Base-by-base conservation (phyloP, 2,113 vertebrate genomes). In the Thinocorus orbignyianus region DNA sequence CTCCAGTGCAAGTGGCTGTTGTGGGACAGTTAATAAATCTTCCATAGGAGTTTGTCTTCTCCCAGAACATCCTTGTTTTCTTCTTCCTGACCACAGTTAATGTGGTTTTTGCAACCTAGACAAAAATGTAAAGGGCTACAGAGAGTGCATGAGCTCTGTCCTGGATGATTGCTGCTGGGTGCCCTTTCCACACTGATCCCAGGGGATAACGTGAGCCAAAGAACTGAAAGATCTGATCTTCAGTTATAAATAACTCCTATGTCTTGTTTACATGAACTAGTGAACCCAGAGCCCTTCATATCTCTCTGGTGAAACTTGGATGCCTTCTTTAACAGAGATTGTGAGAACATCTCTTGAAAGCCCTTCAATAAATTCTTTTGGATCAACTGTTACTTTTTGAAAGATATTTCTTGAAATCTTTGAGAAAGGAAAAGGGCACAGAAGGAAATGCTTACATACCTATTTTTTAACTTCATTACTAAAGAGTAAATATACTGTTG, bases 331-430 rank as follows among this genome's bases (percentile, higher is more conserved):
- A 81, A 65, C 14, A 77, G 42, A 68, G 68, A 55, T 64, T 86
- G 30, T 74, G 65, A 70, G 77, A 90, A 25, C 30, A 35, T 78
- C 60, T 92, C 64, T 90, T 78, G 85, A 81, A 95, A 95, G 69
- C 17, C 28, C 30, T 88, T 84, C 60, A 68, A 5, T 64, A 94
- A 72, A 94, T 96, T 91, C 76, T 77, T 93, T 62, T n/a, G 54
- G 88, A 90, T 95, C 90, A 92, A 88, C 80, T 81, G 69, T 86
- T 93, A 55, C 64, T 81, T 94, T 89, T 71, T 33, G 26, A 66
- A 86, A 89, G 51, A 18, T 51, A 73, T 37, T 95, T 94, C 39
- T 72, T 70, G 15, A 73, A 73, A 30, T 20, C 65, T 78, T 79
- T 93, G 30, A 64, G 80, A 93, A 82, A 83, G 64, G 26, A 79